A percentile compares a stretch with the other conserved stretches of the same genome.
Evolutionary conservation across 2,888 invertebrate species (phyloP).

Genomic region (Apodemia mormo): DNA sequence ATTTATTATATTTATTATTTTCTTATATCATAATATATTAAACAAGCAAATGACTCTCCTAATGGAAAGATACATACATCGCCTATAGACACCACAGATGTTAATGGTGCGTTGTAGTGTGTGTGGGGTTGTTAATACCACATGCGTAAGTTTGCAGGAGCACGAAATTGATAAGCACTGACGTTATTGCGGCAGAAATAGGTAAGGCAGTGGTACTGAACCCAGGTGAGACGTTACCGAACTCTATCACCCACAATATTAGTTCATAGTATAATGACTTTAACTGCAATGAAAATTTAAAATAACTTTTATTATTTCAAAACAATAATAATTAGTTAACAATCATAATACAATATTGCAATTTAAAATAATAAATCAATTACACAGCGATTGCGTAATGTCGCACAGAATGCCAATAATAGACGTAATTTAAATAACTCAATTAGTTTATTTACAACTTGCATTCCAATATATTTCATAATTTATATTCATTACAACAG

Average conservation of each 20-base stretch:
- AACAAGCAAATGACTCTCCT: no score
- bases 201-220: neutral
- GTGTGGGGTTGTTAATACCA: no score
- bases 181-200: no score
- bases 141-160: no score
- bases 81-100: no score
- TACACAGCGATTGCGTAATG: neutral
- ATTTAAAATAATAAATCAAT: conserved; percentile 16
- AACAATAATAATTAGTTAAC: conserved; percentile 5
- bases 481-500: neutral
- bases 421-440: conserved; percentile 15
- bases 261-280: neutral
- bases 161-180: no score
- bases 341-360: neutral
- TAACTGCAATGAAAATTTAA: neutral
- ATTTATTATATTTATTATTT: no score
- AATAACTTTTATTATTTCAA: neutral
- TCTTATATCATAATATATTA: no score
- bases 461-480: conserved; percentile 7
- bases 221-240: neutral
- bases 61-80: no score
- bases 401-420: conserved; percentile 2
- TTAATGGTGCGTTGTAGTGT: no score
- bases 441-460: conserved; percentile 15
- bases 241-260: neutral